Evolutionary conservation across 2,797 vertebrate species (phyloP).

Genomic region (Rallus crepitans): DNA sequence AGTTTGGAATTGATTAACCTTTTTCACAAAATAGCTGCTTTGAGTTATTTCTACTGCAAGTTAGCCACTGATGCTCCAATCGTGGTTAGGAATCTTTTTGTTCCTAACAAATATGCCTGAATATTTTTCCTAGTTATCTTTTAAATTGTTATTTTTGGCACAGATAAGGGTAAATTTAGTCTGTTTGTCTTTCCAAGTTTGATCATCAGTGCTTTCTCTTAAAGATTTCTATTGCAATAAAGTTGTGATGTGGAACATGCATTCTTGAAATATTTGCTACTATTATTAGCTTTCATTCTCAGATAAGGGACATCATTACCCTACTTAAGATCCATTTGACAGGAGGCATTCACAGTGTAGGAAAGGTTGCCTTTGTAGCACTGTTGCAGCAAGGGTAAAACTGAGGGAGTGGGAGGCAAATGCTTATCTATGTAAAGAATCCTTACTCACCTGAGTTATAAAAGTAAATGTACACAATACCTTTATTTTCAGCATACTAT

Average conservation of each 20-base stretch:
- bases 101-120: not conserved
- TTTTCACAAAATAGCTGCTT: constrained; percentile 38
- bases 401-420: not conserved
- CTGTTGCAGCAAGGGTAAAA: not conserved
- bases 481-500: not conserved
- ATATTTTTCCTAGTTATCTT: not conserved
- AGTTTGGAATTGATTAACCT: constrained; percentile 60
- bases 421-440: constrained; percentile 5
- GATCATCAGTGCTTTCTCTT: not conserved
- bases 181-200: not conserved
- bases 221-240: not conserved
- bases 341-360: constrained; percentile 6
- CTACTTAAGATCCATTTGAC: constrained; percentile 9
- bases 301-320: not conserved
- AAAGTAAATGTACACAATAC: not conserved
- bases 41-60: constrained; percentile 25
- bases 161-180: not conserved
- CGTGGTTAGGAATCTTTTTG: not conserved
- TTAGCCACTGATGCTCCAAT: not conserved
- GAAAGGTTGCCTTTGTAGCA: not conserved
- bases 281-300: constrained; percentile 31
- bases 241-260: not conserved
- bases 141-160: not conserved
- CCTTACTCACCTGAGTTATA: not conserved
- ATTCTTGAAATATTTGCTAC: not conserved